Evolutionary conservation across 2,797 vertebrate species (phyloP), one percentile per base, ranked within the genome.

Genomic region (Tadarida brasiliensis): DNA sequence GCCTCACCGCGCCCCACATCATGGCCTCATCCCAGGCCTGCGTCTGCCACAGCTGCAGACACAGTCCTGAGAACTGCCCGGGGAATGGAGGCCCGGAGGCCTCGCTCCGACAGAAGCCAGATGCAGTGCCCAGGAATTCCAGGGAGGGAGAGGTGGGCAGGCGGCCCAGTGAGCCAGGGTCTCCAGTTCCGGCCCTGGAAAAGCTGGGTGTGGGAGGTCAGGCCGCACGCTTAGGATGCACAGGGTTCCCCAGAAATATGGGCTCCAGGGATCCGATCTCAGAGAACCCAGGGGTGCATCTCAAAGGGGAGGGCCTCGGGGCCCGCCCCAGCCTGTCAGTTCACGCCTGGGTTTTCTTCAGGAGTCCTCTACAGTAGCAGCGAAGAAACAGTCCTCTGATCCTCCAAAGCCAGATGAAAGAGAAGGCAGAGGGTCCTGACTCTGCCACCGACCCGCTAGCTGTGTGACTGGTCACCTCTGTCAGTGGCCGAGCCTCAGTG

Each of bases 1-100:
- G 67, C 61, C 90, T 96, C 76, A 11, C 15, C 35, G 44, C 85
- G 76, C 56, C 67, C 28, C 83, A 51, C 33, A 35, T 24, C 12
- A 15, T 47, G 33, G 91, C 33, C 90, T 89, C 15, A 0, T 44
- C 82, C 92, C 92, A 94, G 91, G 51, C 28, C 24, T 57, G 51
- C 65, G 59, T 56, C 93, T 95, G 86, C 80, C 35, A 35, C 80
- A 71, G 81, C 54, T 73, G 68, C 85, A 85, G 92, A 90, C 44
- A 24, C 26, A 12, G 35, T 87, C 86, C 78, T n/a, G 76, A 88
- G 56, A 84, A 54, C 11, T 11, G 28, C 44, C 49, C 1, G 0
- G 22, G 44, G 35, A 76, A 19, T 1, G 1, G 63, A 35, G 30
- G 24, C 26, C 26, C 56, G 26, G 70, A 44, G 78, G 80, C 63